Conservation (phyloP, 2,113 vertebrate genomes). For the Zootoca vivipara region DNA sequence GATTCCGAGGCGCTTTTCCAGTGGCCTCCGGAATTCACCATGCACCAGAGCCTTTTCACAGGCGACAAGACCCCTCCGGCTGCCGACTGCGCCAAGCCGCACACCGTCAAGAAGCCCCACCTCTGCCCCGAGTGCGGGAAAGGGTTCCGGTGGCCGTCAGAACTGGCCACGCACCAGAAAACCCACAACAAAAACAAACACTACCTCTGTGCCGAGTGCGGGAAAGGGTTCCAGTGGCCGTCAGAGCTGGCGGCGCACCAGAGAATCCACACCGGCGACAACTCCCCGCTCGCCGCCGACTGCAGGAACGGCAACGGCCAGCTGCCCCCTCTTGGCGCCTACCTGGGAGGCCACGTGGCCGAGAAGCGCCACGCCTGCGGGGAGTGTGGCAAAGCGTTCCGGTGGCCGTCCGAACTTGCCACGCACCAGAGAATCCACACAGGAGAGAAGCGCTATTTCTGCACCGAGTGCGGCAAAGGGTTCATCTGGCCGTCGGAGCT, state of each 20-base stretch:
- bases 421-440: slow-evolving; percentile 44
- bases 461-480: slow-evolving; percentile 28
- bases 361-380: slow-evolving; percentile 22
- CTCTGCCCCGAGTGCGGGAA: slow-evolving; percentile 69
- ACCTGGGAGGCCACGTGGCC: not conserved
- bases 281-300: not conserved
- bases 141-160: slow-evolving; percentile 72
- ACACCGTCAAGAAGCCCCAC: slow-evolving; percentile 9
- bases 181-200: slow-evolving; percentile 71
- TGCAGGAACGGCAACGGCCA: not conserved
- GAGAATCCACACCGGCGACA: not conserved
- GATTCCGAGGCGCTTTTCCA: slow-evolving; percentile 64
- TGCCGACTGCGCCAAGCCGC: not conserved
- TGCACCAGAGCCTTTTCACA: slow-evolving; percentile 49
- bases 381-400: slow-evolving; percentile 38
- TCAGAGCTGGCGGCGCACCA: not conserved
- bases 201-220: slow-evolving; percentile 67
- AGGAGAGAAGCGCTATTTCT: slow-evolving; percentile 28
- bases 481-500: slow-evolving; percentile 38
- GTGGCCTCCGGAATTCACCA: slow-evolving; percentile 63
- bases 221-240: slow-evolving; percentile 57
- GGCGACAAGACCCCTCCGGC: not conserved
- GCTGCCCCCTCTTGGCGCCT: not conserved
- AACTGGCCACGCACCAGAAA: slow-evolving; percentile 69
- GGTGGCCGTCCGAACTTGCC: slow-evolving; percentile 34